A percentile compares a stretch with the other conserved stretches of the same genome.
Evolutionary conservation across 2,113 vertebrate species (phyloP).

Genomic region (Mastomys natalensis): DNA sequence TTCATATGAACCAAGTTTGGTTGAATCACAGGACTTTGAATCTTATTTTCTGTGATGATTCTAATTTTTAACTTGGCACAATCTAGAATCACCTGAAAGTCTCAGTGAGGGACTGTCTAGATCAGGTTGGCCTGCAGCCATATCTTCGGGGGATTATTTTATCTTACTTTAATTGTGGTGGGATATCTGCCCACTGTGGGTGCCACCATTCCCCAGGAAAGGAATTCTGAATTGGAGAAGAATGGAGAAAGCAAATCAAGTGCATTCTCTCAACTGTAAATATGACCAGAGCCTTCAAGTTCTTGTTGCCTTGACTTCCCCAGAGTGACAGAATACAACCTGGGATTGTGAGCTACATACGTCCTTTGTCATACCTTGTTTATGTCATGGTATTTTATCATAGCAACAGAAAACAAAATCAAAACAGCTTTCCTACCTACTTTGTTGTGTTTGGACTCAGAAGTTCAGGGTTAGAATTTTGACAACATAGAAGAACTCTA

Average conservation of each 20-base stretch:
- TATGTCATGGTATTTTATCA: background rate
- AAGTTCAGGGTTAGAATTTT: constrained; percentile 38
- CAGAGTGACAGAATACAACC: background rate
- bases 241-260: background rate
- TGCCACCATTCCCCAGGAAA: background rate
- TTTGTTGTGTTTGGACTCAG: constrained; percentile 12
- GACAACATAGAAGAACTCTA: background rate
- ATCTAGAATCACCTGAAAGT: background rate
- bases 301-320: background rate
- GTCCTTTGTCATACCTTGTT: background rate
- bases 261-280: background rate
- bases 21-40: background rate
- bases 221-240: background rate
- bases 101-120: background rate
- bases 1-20: background rate
- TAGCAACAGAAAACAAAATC: no score
- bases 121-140: background rate
- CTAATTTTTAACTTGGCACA: background rate
- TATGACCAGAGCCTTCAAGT: background rate
- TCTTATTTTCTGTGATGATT: background rate
- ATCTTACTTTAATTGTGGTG: background rate
- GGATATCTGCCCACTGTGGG: background rate
- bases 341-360: background rate
- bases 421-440: background rate
- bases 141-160: background rate